Percentiles rank a stretch among this genome's conserved stretches.
These are phyloP conservation scores for Nysson spinosus DNA, from an alignment of 2,888 invertebrate genomes.

Conservation along the genomic window DNA sequence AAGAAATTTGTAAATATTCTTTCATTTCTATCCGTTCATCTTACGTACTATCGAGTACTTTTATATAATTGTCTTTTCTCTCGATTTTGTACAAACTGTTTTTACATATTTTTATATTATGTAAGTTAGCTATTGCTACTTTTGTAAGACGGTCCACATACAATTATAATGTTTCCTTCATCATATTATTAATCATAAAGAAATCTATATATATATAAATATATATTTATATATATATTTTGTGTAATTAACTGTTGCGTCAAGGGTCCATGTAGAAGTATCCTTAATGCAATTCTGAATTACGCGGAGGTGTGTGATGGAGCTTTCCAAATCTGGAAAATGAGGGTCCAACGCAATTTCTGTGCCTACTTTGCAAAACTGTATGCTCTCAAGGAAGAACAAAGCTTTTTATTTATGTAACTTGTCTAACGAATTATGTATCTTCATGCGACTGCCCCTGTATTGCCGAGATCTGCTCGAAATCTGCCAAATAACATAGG, in stretches of 20 bases:
- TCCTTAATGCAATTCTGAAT: conserved; percentile 63
- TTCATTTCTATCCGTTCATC: conserved; percentile 50
- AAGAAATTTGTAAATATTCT: conserved; percentile 68
- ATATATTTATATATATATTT: conserved; percentile 15
- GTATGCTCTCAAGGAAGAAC: conserved; percentile 16
- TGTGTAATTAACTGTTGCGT: conserved; percentile 65
- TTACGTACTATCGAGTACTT: conserved; percentile 66
- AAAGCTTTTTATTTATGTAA: conserved; percentile 40
- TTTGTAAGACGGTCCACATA: conserved; percentile 63
- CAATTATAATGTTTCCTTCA: conserved; percentile 66
- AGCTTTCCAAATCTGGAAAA: conserved; percentile 53
- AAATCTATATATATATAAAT: conserved; percentile 33
- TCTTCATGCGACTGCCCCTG: conserved; percentile 47
- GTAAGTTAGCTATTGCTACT: conserved; percentile 65
- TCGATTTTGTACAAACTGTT: conserved; percentile 76
- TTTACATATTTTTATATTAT: conserved; percentile 70
- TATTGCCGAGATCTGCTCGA: conserved; percentile 40
- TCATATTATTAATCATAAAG: conserved; percentile 56
- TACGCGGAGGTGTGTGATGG: conserved; percentile 65
- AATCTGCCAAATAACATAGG: conserved; percentile 47
- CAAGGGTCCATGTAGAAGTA: conserved; percentile 42
- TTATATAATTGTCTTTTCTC: conserved; percentile 71
- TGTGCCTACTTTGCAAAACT: conserved; percentile 38
- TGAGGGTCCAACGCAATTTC: conserved; percentile 45
- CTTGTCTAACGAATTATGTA: conserved; percentile 51